Evolutionary conservation across 2,797 vertebrate genomes (phyloP).

Genomic region (Pipistrellus pygmaeus): DNA sequence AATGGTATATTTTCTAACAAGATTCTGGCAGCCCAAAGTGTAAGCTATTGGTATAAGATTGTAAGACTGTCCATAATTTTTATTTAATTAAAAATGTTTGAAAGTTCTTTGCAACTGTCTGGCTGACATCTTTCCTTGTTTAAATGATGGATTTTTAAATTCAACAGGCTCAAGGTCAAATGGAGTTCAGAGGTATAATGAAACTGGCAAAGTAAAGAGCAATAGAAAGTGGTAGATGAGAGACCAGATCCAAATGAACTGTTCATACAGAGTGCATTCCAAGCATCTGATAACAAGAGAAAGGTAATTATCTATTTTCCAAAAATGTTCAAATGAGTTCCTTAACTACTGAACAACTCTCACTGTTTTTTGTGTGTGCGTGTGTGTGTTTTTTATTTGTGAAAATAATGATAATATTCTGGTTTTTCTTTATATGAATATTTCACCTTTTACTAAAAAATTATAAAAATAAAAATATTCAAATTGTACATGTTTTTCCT

Average conservation of each 20-base stretch:
- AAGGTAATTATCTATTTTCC: not conserved
- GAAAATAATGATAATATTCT: not conserved
- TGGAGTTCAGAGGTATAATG: not conserved
- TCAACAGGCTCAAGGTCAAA: not conserved
- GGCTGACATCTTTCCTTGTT: not conserved
- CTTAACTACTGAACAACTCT: not conserved
- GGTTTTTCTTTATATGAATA: not conserved
- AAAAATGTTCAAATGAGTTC: not conserved
- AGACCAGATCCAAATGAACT: not conserved
- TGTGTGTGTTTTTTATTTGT: not conserved
- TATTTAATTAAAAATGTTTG: not conserved
- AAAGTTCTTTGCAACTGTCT: not conserved
- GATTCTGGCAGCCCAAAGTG: not conserved
- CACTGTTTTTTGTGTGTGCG: not conserved
- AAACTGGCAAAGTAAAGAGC: not conserved
- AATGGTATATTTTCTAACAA: not conserved
- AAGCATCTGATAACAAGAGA: not conserved
- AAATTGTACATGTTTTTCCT: not conserved
- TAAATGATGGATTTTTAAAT: not conserved
- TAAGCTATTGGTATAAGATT: not conserved
- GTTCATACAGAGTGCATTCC: not conserved
- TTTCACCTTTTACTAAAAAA: not conserved
- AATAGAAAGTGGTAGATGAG: not conserved
- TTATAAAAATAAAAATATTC: not conserved
- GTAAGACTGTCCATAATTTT: not conserved